Evolutionary conservation across 2,113 vertebrate genomes (phyloP), one percentile per base, ranked within the genome.

Genomic region (Menidia beryllina): DNA sequence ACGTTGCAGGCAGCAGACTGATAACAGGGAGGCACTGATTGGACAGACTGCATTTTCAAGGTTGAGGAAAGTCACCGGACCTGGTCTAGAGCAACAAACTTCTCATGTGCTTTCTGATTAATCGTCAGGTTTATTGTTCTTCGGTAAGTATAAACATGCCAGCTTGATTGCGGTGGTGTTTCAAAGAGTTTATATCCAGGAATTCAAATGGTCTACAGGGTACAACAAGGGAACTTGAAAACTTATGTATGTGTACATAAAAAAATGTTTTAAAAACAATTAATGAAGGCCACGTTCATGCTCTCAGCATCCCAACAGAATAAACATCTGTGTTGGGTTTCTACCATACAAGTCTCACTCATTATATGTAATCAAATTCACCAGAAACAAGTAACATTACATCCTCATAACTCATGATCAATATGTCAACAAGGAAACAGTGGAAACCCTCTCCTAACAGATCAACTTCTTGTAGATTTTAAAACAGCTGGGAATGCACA

Each of bases 281-380:
- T 73, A 69, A 76, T 69, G 65, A 73, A 53, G 52, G 63, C 41
- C 76, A 84, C 80, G 81, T 82, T 69, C 68, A 69, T 49, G 60
- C 52, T 50, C 66, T 73, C 61, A 67, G 13, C 15, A 19, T 12
- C 7, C 38, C 36, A 80, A 62, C 50, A 57, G 26, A 75, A 74
- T 69, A 30, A 66, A 70, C 52, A 65, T 24, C 56, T 23, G 17
- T 1, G 12, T 36, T n/a, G n/a, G n/a, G n/a, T n/a, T n/a, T n/a
- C n/a, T n/a, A n/a, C n/a, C n/a, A n/a, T n/a, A n/a, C n/a, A n/a
- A n/a, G n/a, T n/a, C n/a, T n/a, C 66, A 81, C 78, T 82, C 72
- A 88, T 86, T 88, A 84, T 71, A 73, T 86, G 80, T 80, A 89
- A 90, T 91, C 83, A 90, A 89, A 89, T 67, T 69, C 77, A 81